Conservation (phyloP, 2,888 invertebrate species). For the Spisula subtruncata region DNA sequence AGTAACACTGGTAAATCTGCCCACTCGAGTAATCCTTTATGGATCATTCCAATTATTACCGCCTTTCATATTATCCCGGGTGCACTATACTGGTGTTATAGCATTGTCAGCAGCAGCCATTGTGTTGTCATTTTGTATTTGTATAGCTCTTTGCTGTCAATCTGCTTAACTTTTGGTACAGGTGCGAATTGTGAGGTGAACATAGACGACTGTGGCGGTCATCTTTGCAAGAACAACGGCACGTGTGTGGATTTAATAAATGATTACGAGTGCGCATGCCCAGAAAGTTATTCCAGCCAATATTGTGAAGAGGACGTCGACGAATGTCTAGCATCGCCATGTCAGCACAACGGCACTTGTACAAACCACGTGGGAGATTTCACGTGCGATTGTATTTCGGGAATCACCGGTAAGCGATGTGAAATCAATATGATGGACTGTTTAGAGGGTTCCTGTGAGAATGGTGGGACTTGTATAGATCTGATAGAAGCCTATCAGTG, state of each 20-base stretch:
- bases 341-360: constrained; percentile 54
- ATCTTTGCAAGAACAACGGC: constrained; percentile 55
- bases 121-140: no score
- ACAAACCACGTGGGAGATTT: constrained; percentile 55
- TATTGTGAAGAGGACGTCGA: constrained; percentile 47
- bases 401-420: constrained; percentile 69
- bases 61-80: no score
- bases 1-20: no score
- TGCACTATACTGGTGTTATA: no score
- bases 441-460: constrained; percentile 63
- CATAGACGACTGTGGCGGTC: constrained; percentile 60
- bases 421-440: constrained; percentile 75
- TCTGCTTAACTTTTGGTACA: background rate
- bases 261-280: constrained; percentile 47
- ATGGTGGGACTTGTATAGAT: constrained; percentile 61
- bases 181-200: constrained; percentile 71
- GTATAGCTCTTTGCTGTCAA: no score
- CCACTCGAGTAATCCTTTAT: no score
- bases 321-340: constrained; percentile 53
- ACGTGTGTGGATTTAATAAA: constrained; percentile 51
- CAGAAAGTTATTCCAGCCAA: constrained; percentile 31
- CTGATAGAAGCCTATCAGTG: constrained; percentile 40
- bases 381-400: constrained; percentile 67
- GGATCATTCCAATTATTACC: no score
- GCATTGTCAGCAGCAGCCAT: no score